A percentile compares a stretch with the other conserved stretches of the same genome.
phyloP scores from a whole-genome alignment of 2,797 vertebrate species.

The Rousettus madagascariensis region DNA sequence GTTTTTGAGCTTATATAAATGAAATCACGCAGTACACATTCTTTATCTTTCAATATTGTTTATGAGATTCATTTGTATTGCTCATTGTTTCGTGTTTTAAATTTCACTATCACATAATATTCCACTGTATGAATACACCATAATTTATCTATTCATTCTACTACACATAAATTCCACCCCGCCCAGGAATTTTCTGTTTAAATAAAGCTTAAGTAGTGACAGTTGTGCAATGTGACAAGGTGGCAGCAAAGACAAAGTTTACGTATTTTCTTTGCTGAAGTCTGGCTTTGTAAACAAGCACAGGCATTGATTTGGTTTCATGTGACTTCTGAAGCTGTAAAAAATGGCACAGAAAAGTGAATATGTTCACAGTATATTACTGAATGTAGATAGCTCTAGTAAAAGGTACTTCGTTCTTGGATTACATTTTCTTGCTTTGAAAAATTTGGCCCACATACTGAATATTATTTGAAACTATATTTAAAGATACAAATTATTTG shows the following conservation, averaged over 20 bases:
- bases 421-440: neutral
- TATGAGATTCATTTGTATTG: neutral
- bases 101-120: neutral
- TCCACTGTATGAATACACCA: neutral
- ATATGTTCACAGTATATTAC: neutral
- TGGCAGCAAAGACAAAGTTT: neutral
- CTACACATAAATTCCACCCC: neutral
- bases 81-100: neutral
- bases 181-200: neutral
- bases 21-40: neutral
- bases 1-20: neutral
- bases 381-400: neutral
- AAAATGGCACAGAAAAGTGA: conserved; percentile 3
- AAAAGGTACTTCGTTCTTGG: neutral
- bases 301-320: neutral
- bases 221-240: neutral
- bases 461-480: neutral
- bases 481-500: conserved; percentile 40
- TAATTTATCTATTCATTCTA: neutral
- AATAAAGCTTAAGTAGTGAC: conserved; percentile 9
- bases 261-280: neutral
- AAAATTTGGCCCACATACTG: neutral
- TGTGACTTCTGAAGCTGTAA: neutral
- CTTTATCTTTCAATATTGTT: neutral
- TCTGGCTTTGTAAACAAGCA: conserved; percentile 5